These are phyloP conservation scores for Masticophis lateralis DNA, from an alignment of 2,797 vertebrate species.

Conservation along the genomic window DNA sequence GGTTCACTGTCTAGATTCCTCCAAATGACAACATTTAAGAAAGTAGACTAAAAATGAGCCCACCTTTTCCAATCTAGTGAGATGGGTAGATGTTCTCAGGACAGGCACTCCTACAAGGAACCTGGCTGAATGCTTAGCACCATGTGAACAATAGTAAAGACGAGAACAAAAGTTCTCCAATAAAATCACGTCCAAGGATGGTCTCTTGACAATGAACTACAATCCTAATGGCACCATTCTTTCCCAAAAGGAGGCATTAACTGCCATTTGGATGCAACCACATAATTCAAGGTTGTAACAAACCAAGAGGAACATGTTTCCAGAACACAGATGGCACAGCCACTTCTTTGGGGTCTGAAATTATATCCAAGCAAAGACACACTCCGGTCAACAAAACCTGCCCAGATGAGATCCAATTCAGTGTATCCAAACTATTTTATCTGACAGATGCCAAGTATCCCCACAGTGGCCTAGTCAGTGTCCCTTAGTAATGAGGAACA, in stretches of 20 bases:
- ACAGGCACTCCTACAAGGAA: neutral
- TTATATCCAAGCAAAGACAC: neutral
- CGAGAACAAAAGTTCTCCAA: neutral
- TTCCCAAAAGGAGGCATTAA: neutral
- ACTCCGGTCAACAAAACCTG: neutral
- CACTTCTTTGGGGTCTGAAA: neutral
- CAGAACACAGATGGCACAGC: neutral
- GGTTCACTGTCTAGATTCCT: neutral
- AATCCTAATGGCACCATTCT: neutral
- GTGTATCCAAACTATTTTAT: neutral
- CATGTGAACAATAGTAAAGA: neutral
- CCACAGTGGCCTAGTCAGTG: neutral
- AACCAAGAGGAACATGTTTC: neutral
- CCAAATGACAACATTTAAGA: neutral
- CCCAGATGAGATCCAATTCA: neutral
- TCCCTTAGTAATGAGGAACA: neutral
- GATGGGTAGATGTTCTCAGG: neutral
- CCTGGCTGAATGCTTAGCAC: neutral
- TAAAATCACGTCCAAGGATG: neutral
- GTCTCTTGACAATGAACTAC: neutral
- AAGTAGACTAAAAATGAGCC: neutral
- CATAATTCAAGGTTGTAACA: neutral
- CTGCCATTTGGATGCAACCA: neutral
- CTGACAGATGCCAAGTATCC: neutral
- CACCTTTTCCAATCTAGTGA: neutral